Base-by-base conservation (phyloP, 1,140 invertebrate species). In the Pachyrhynchus sulphureomaculatus region DNA sequence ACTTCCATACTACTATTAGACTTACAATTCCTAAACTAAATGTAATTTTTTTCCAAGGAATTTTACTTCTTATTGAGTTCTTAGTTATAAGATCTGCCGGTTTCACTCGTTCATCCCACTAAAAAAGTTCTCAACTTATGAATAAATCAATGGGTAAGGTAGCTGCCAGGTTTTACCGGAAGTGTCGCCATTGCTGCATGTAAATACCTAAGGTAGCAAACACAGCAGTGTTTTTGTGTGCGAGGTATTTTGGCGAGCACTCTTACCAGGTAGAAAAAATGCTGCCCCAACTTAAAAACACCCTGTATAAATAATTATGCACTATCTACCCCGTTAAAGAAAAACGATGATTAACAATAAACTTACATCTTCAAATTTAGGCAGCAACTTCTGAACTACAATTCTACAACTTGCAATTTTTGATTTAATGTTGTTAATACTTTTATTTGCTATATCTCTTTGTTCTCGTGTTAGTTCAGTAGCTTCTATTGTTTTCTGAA, bases 41-140 rank as follows among this genome's bases (percentile, higher is more conserved):
- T 24, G 47, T 17, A 44, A 62, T 23, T 47, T 65, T 67, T 32
- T 52, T 65, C 62, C 62, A 64, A 26, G 64, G 66, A 52, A 59
- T 64, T 26, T 24, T 33, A 20, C 21, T 34, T 21, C 17, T 63
- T 13, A 52, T 41, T n/a, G 62, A 69, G 15, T 65, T 34, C 58
- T 60, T 47, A 24, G 66, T 70, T 12, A 73, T 68, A 8, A 63
- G 17, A 66, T 73, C 69, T 4, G 60, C 68, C 17, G 59, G 62
- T 36, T 26, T 21, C n/a, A 58, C 45, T 41, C 42, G 21, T 8
- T 39, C 34, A 63, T 72, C 71, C 69, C 68, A 71, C 58, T 67
- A 42, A 33, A 64, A 57, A 48, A 33, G 53, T 10, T 4, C 8
- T 29, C 2, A 49, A 15, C 10, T n/a, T n/a, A n/a, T n/a, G n/a